Percentiles rank a stretch among this genome's conserved stretches.
These are phyloP conservation scores for Trilocha varians DNA, from an alignment of 2,888 invertebrate species.

Conservation along the genomic window DNA sequence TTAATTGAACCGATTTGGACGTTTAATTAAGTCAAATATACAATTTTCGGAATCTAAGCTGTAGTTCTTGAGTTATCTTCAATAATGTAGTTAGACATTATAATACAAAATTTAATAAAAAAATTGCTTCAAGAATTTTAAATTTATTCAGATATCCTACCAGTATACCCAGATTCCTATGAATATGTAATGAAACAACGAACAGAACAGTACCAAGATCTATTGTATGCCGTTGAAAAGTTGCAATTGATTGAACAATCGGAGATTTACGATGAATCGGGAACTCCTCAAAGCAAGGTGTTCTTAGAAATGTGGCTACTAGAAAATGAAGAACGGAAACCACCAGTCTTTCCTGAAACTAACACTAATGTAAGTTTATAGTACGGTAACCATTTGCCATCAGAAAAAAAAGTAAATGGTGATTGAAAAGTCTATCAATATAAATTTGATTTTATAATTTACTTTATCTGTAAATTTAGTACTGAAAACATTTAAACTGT, in stretches of 20 bases:
- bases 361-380: conserved; percentile 37
- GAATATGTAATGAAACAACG: conserved; percentile 83
- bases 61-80: background rate
- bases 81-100: no score
- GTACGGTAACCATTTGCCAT: no score
- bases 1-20: no score
- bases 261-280: conserved; percentile 25
- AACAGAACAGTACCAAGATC: conserved; percentile 81
- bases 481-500: no score
- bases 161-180: conserved; percentile 83
- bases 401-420: no score
- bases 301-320: conserved; percentile 87
- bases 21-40: no score
- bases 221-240: conserved; percentile 79
- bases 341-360: conserved; percentile 48
- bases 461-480: no score
- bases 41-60: no score
- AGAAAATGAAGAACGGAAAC: conserved; percentile 75
- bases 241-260: conserved; percentile 74
- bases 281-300: conserved; percentile 77
- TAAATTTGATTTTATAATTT: no score
- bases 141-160: conserved; percentile 77
- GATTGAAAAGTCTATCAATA: no score
- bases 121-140: background rate
- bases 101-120: no score